Evolutionary conservation across 2,113 vertebrate genomes (phyloP).

Genomic region (Rissa tridactyla): DNA sequence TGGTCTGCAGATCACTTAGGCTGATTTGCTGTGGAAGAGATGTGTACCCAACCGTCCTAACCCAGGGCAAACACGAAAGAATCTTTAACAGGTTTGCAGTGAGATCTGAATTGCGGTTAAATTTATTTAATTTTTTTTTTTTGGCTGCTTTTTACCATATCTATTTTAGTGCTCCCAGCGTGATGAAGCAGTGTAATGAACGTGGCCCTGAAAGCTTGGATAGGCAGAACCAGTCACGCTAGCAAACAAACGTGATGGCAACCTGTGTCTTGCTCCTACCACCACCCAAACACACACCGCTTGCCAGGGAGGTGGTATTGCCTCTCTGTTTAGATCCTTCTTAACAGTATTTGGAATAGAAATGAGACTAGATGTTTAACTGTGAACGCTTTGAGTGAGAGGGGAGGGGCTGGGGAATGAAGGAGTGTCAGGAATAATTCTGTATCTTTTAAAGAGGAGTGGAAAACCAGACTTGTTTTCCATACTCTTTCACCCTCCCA

Average conservation of each 20-base stretch:
- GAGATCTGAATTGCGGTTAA: not conserved
- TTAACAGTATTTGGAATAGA: not conserved
- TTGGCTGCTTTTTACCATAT: not conserved
- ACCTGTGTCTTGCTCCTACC: not conserved
- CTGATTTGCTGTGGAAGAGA: not conserved
- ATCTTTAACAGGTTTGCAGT: not conserved
- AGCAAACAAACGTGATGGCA: not conserved
- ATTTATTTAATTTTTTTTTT: not conserved
- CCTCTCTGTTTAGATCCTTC: not conserved
- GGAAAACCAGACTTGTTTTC: not conserved
- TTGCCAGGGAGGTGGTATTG: not conserved
- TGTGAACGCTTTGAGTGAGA: not conserved
- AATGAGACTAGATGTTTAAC: not conserved
- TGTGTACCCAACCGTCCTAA: not conserved
- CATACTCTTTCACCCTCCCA: not conserved
- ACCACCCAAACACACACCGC: no score
- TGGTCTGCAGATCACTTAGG: not conserved
- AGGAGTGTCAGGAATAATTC: not conserved
- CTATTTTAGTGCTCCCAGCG: not conserved
- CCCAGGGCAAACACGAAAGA: not conserved
- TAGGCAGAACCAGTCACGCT: not conserved
- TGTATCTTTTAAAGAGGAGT: not conserved
- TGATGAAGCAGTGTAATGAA: not conserved
- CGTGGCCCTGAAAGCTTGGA: not conserved
- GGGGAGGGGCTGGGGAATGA: not conserved